Evolutionary conservation across 1,140 invertebrate genomes (phyloP).

Genomic region (Carcinoscorpius rotundicauda): DNA sequence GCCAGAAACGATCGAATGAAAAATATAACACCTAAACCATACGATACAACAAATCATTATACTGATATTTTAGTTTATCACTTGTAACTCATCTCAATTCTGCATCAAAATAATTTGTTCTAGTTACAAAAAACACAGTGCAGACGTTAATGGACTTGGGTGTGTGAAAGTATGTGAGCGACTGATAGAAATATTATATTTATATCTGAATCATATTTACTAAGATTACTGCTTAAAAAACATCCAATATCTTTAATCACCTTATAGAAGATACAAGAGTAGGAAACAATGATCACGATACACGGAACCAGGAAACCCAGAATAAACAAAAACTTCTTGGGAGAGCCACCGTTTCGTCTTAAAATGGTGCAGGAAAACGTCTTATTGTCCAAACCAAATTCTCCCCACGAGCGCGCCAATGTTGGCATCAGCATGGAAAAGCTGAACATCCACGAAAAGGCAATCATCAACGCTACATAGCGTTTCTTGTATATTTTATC

Average conservation of each 20-base stretch:
- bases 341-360: constrained; percentile 49
- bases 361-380: constrained; percentile 33
- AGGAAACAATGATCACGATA: constrained; percentile 64
- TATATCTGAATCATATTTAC: constrained; percentile 44
- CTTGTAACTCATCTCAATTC: too few relatives aligned
- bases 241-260: constrained; percentile 1
- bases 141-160: too few relatives aligned
- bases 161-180: too few relatives aligned
- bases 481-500: constrained; percentile 15
- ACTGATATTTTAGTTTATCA: too few relatives aligned
- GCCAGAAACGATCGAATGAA: too few relatives aligned
- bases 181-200: background rate
- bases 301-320: constrained; percentile 69
- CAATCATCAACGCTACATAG: constrained; percentile 20
- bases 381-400: constrained; percentile 51
- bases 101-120: too few relatives aligned
- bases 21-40: too few relatives aligned
- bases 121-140: too few relatives aligned
- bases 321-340: constrained; percentile 72
- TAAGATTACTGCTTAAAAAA: constrained; percentile 61
- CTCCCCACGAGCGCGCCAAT: constrained; percentile 62
- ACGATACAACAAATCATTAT: too few relatives aligned
- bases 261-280: constrained; percentile 30
- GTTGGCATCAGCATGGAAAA: constrained; percentile 55
- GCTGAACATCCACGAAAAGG: constrained; percentile 58